Evolutionary conservation across 2,888 invertebrate genomes (phyloP), one percentile per base, ranked within the genome.

Genomic region (Thera obeliscata): DNA sequence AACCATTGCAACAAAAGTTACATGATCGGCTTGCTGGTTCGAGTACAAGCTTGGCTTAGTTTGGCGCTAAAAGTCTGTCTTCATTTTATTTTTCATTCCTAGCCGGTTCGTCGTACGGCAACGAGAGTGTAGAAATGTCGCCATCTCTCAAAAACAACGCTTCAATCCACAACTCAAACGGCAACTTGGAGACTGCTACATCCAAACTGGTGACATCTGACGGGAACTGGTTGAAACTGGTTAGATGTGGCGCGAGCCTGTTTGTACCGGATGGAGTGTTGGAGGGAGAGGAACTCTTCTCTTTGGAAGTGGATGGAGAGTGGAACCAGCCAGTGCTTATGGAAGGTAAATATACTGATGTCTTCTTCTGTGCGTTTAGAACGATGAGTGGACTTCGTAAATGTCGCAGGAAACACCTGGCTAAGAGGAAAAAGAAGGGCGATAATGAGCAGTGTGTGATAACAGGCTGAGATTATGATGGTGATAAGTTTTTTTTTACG

Each of bases 231-330:
- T 79, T 96, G 75, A 94, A 94, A 86, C 85, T 98, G 60, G 96
- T 96, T 65, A 96, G 96, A 81, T 96, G 96, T 74, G 97, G 97
- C 55, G 96, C 98, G 58, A 96, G 96, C 82, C 93, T 99, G 77
- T 96, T 97, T 41, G 95, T 98, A 62, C 98, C 98, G 57, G 98
- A 98, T 86, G 97, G 97, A 73, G 97, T 98, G 0, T 94, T 99
- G n/a, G 96, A 96, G 79, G 96, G 96, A 9, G 95, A 96, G 67
- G 97, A 97, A 84, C 96, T 98, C 83, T 95, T 99, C 69, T 98
- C 97, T 77, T 91, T 99, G 72, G 97, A 98, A 73, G 96, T 98
- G 61, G 96, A 98, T 82, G 98, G 99, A 83, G 98, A 98, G 84
- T 97, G 97, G 89, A 98, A 97, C 86, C 95, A 97, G 80, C 98